Base-by-base conservation (phyloP, 1,140 invertebrate species). In the Idris sp. region DNA sequence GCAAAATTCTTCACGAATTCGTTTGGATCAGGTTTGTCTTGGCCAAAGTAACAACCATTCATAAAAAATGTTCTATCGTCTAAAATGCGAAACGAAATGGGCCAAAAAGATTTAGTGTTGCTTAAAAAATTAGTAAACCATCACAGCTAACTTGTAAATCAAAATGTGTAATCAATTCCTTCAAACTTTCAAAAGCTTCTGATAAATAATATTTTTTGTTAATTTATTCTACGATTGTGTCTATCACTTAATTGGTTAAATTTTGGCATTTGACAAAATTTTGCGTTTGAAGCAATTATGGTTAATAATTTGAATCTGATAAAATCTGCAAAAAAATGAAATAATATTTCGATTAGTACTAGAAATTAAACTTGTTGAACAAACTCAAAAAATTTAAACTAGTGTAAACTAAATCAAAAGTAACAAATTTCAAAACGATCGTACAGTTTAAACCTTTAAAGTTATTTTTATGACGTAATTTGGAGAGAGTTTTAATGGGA, bases 1-100 rank as follows among this genome's bases (percentile, higher is more conserved):
- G 71, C 76, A 58, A 78, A 78, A 36, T 44, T 28, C 13, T 53
- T 18, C 1, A 79, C 14, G 65, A 61, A 79, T 6, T 54, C 51
- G 46, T 74, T 72, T n/a, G 38, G 3, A 28, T 69, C 36, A 0
- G 33, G 46, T 30, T 77, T 74, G 22, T 62, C 74, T 19, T 72
- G 41, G 25, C 31, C 64, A 6, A 54, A 71, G 46, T 61, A 58
- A 49, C 61, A 78, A 7, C 40, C 40, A 0, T 25, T 0, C 10
- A 43, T 15, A 19, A 56, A 58, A 22, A 58, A 38, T 0, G 11
- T 36, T 35, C 16, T 31, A 14, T 56, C n/a, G n/a, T n/a, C 16
- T 38, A 59, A 10, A 36, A 59, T 10, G 26, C 54, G 18, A 22
- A 28, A 14, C 5, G 36, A 1, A 6, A 59, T 59, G 5, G 54